Percentiles rank a stretch among this genome's conserved stretches.
Conservation (phyloP, 2,888 invertebrate species). For the Parnassius glacialis region DNA sequence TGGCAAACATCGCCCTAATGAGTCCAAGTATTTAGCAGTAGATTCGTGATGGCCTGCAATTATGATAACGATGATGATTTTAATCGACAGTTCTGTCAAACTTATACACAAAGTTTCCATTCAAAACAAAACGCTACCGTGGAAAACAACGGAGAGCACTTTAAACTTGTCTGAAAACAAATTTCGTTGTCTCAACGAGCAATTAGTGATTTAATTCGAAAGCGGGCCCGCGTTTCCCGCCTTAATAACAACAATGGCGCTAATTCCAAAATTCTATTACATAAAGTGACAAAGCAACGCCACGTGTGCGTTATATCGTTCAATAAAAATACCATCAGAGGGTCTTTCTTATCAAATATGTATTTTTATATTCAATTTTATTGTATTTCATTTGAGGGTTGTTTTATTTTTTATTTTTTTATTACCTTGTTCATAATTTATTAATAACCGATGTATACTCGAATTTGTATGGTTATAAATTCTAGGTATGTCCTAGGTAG, state of each 20-base stretch:
- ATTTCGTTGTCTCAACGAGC: slow-evolving; percentile 26
- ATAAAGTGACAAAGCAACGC: slow-evolving; percentile 1
- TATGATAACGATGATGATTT: too few relatives aligned
- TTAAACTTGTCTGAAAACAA: slow-evolving; percentile 24
- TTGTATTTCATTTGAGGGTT: not conserved
- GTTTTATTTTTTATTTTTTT: not conserved
- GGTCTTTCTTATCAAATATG: slow-evolving; percentile 15
- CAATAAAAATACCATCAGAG: not conserved
- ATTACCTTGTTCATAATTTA: too few relatives aligned
- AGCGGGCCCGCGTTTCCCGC: slow-evolving; percentile 23
- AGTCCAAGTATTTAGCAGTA: too few relatives aligned
- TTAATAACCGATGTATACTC: too few relatives aligned
- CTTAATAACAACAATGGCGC: slow-evolving; percentile 28
- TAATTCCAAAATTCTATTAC: slow-evolving; percentile 29
- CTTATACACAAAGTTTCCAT: slow-evolving; percentile 5
- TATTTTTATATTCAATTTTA: slow-evolving; percentile 3
- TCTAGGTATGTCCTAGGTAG: too few relatives aligned
- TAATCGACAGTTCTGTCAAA: not conserved
- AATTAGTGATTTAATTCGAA: slow-evolving; percentile 30
- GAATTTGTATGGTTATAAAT: too few relatives aligned
- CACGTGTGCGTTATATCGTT: slow-evolving; percentile 6
- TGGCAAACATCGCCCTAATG: too few relatives aligned
- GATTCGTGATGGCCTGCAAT: too few relatives aligned
- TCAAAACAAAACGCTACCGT: slow-evolving; percentile 1
- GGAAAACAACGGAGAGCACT: slow-evolving; percentile 12